Evolutionary conservation across 2,113 vertebrate species (phyloP).

Genomic region (Cyanistes caeruleus): DNA sequence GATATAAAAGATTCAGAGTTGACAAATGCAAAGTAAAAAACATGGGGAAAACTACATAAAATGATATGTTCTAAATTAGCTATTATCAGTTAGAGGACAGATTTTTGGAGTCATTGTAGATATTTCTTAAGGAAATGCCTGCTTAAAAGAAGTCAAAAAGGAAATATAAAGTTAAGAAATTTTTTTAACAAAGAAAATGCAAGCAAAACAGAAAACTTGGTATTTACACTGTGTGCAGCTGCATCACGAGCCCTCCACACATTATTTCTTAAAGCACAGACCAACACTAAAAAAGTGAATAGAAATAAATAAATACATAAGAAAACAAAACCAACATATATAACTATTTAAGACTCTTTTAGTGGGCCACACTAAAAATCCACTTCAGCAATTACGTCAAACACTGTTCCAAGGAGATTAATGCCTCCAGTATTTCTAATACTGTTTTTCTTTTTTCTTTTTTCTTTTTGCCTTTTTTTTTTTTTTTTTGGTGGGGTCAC

Average conservation of each 20-base stretch:
- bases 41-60: neutral
- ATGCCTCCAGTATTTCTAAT: neutral
- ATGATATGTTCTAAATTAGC: neutral
- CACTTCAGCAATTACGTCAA: neutral
- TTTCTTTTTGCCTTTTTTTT: neutral
- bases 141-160: neutral
- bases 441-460: neutral
- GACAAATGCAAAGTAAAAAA: neutral
- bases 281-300: neutral
- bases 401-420: neutral
- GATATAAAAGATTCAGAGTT: neutral
- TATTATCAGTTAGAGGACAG: neutral
- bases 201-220: neutral
- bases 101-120: neutral
- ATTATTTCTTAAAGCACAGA: neutral
- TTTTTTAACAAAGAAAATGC: neutral
- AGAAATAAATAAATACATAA: neutral
- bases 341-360: neutral
- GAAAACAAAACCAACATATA: fast-evolving
- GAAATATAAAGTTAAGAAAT: neutral
- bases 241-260: neutral
- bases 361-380: neutral
- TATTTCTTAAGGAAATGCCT: neutral
- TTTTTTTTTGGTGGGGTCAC: neutral
- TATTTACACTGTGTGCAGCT: neutral